phyloP scores from a whole-genome alignment of 2,797 vertebrate species.

The Leptoclinus maculatus region DNA sequence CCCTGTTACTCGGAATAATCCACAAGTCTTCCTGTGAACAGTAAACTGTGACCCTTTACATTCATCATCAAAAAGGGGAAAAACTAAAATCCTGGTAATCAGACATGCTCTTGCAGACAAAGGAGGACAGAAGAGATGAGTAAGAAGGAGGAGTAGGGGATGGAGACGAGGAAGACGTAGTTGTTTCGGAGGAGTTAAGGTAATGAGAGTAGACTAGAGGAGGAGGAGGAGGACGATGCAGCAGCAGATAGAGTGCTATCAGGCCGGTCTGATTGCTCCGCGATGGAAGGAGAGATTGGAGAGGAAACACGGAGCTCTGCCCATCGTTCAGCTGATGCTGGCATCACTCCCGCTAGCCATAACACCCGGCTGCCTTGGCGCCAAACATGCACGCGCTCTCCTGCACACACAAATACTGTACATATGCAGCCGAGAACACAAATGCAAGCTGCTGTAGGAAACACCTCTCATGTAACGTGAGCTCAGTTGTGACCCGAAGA shows the following conservation, averaged over 20 bases:
- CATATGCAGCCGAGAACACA: not conserved
- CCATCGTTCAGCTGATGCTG: constrained; percentile 69
- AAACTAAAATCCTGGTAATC: not conserved
- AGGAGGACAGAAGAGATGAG: not conserved
- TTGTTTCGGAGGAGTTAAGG: not conserved
- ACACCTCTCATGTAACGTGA: not conserved
- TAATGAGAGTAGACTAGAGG: constrained; percentile 22
- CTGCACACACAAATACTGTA: not conserved
- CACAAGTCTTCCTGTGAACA: too few relatives aligned
- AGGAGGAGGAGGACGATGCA: constrained; percentile 59
- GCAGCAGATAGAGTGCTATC: constrained; percentile 80
- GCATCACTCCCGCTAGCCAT: constrained; percentile 74
- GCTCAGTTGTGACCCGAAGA: not conserved
- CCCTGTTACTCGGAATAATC: not conserved
- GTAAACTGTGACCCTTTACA: not conserved
- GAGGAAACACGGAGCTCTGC: constrained; percentile 73
- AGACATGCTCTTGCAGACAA: not conserved
- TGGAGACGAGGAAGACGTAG: not conserved
- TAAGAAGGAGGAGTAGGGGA: not conserved
- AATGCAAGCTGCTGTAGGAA: not conserved
- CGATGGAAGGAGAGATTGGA: constrained; percentile 71
- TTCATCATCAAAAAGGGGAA: not conserved
- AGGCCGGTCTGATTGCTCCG: constrained; percentile 66
- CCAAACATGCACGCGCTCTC: constrained; percentile 56
- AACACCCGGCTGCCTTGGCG: constrained; percentile 83